Evolutionary conservation across 2,113 vertebrate species (phyloP).

Genomic region (Prochilodus magdalenae): DNA sequence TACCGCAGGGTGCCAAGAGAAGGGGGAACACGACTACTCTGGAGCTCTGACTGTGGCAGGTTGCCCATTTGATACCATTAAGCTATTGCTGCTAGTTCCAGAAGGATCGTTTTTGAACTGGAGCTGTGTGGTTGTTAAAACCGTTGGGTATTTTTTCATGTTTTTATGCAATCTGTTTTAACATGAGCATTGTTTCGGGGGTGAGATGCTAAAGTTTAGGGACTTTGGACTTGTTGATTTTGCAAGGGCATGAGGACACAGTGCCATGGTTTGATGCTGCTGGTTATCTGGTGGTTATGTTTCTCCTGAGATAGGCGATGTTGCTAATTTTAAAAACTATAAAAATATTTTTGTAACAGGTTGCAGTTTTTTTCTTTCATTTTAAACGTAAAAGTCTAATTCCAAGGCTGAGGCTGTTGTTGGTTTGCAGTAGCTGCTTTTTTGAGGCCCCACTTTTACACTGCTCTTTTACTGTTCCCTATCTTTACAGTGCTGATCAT

Average conservation of each 20-base stretch:
- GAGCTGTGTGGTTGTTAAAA: background rate
- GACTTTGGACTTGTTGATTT: background rate
- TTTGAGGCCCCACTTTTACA: background rate
- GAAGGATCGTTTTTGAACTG: background rate
- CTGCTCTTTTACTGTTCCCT: background rate
- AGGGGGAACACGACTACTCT: slow-evolving; percentile 72
- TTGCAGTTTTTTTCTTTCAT: background rate
- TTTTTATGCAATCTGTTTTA: background rate
- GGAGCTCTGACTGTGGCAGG: slow-evolving; percentile 81
- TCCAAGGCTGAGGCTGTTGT: background rate
- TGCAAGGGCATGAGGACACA: background rate
- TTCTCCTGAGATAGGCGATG: background rate
- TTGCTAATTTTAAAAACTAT: background rate
- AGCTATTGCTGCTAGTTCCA: slow-evolving; percentile 40
- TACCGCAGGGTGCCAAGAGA: slow-evolving; percentile 76
- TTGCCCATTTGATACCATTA: slow-evolving; percentile 72
- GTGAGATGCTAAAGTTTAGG: background rate
- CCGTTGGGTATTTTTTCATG: background rate
- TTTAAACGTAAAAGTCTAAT: no score
- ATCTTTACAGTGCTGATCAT: slow-evolving; percentile 46
- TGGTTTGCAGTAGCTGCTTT: background rate
- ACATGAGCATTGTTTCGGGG: slow-evolving; percentile 9
- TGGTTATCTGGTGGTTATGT: background rate
- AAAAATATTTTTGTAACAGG: slow-evolving; percentile 4
- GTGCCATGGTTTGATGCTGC: background rate